phyloP scores from a whole-genome alignment of 1,140 invertebrate genomes.

The Ceratoteleas bidentatus region DNA sequence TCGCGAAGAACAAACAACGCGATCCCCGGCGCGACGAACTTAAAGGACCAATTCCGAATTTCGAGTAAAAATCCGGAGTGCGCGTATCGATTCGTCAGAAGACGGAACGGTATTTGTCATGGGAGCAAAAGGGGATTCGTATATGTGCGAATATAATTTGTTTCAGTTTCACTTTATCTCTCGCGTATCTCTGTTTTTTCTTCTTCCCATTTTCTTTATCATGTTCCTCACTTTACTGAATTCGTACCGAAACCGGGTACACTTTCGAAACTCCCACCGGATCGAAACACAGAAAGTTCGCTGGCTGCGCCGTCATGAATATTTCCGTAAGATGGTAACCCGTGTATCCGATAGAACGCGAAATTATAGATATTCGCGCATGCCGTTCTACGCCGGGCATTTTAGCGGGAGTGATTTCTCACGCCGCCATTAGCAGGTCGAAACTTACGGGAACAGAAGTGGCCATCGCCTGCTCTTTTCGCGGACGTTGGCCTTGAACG shows the following conservation, averaged over 20 bases:
- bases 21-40: constrained; percentile 20
- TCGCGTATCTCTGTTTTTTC: constrained; percentile 9
- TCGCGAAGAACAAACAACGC: constrained; percentile 35
- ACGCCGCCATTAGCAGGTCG: constrained; percentile 5
- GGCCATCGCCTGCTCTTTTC: too few species aligned
- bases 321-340: constrained; percentile 60
- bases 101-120: constrained; percentile 42
- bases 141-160: constrained; percentile 58
- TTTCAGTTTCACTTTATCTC: constrained; percentile 57
- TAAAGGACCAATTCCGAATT: constrained; percentile 50
- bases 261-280: constrained; percentile 51
- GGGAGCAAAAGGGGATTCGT: constrained; percentile 44
- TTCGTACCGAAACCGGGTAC: constrained; percentile 41
- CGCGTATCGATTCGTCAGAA: constrained; percentile 42
- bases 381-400: constrained; percentile 11
- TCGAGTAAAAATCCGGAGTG: constrained; percentile 23
- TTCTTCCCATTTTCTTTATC: constrained; percentile 39
- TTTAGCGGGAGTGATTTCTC: constrained; percentile 38
- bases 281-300: constrained; percentile 46
- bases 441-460: too few species aligned
- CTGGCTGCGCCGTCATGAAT: constrained; percentile 51
- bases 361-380: constrained; percentile 55
- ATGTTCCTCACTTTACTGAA: constrained; percentile 48
- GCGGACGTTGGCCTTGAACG: constrained; percentile 37
- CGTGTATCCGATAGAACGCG: constrained; percentile 47